Percentiles rank a stretch among this genome's conserved stretches.
These are phyloP conservation scores for Heterodera schachtii DNA, from an alignment of 1,140 invertebrate species.

Conservation along the genomic window DNA sequence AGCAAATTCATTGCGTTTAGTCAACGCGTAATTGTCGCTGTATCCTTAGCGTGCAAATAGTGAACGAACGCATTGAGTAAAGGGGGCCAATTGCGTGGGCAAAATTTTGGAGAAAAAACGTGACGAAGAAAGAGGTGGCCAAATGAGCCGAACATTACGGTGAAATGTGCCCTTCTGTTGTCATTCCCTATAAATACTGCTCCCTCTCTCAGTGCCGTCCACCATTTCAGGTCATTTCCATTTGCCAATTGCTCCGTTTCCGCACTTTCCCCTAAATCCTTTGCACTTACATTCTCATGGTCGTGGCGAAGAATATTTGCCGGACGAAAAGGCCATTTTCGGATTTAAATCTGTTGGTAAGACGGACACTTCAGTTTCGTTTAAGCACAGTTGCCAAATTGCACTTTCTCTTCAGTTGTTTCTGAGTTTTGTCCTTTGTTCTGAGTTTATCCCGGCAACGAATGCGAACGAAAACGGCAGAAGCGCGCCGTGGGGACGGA, in stretches of 20 bases:
- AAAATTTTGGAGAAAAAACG: background rate
- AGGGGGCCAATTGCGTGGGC: background rate
- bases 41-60: background rate
- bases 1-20: background rate
- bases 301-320: background rate
- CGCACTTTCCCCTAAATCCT: background rate
- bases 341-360: background rate
- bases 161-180: background rate
- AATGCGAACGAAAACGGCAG: background rate
- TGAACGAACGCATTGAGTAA: too few relatives aligned
- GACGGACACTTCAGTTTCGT: background rate
- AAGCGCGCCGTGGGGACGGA: background rate
- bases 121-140: background rate
- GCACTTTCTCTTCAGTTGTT: background rate
- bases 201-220: too few relatives aligned
- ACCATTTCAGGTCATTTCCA: background rate
- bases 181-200: background rate
- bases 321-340: background rate
- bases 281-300: background rate
- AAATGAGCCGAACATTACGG: background rate
- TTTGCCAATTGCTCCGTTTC: background rate
- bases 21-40: background rate
- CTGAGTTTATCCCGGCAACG: constrained; percentile 7
- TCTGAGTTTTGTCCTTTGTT: constrained; percentile 1
- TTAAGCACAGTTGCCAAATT: background rate